Evolutionary conservation across 2,888 invertebrate genomes (phyloP), one percentile per base, ranked within the genome.

Genomic region (Netelia virgata): DNA sequence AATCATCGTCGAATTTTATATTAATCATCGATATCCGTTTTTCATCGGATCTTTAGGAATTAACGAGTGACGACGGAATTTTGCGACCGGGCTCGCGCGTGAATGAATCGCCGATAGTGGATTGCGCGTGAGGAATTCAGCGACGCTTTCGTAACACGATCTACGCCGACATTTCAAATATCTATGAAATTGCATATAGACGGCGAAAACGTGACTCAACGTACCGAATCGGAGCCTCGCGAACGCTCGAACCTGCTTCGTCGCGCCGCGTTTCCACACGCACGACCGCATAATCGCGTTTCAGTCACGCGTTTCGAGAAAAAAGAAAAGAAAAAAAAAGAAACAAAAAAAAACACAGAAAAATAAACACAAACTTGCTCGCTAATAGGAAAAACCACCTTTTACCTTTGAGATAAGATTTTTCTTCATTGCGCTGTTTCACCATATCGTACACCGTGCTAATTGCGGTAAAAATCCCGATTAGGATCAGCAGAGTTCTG

Each of bases 361-460:
- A 0, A 5, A 36, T 6, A 36, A 36, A 36, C 36, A 36, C 36
- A 36, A 36, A 36, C 36, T 36, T 36, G 36, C 36, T 36, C 36
- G 36, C 36, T 36, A 36, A 36, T 36, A 36, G 36, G 36, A 36
- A 36, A 36, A 36, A 1, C 23, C 36, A 73, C 18, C 68, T 69
- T 76, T 86, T 87, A 89, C 89, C 89, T 89, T 85, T 88, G 36
- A 74, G 68, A 73, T 87, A 86, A 68, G 87, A 84, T 82, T 87
- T 86, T 78, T 86, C 83, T 16, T 66, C 69, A 69, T 63, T 66
- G 74, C 84, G 86, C 82, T 76, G 85, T 69, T 83, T 84, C 20
- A 82, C 83, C 79, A 93, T 72, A 83, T 93, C 92, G 86, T 92
- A 92, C 70, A 85, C 70, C 11, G 93, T 93, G 82, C 91, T 91